A percentile compares a stretch with the other conserved stretches of the same genome.
phyloP scores from a whole-genome alignment of 2,888 invertebrate species.

The Mimumesa dahlbomi region DNA sequence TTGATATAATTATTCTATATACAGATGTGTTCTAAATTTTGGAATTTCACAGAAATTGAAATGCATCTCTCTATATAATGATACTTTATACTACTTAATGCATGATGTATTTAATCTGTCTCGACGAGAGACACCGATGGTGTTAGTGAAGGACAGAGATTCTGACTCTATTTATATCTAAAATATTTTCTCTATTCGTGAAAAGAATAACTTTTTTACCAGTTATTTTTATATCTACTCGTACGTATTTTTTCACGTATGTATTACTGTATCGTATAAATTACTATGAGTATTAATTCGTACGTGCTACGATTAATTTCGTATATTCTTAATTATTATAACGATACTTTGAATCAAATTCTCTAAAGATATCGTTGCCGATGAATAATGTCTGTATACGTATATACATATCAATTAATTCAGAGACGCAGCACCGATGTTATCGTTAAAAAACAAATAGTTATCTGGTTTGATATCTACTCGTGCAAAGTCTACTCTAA shows the following conservation, averaged over 20 bases:
- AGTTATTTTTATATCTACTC: constrained; percentile 28
- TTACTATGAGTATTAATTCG: no score
- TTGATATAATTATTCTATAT: no score
- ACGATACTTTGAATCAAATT: not conserved
- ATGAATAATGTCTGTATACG: constrained; percentile 14
- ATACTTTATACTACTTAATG: not conserved
- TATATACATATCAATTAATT: constrained; percentile 35
- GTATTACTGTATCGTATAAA: no score
- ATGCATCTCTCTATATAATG: no score
- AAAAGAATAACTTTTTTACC: constrained; percentile 12
- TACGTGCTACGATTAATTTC: constrained; percentile 13
- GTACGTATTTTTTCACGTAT: no score
- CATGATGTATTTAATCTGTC: not conserved
- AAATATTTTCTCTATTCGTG: constrained; percentile 17
- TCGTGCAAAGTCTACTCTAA: constrained; percentile 56
- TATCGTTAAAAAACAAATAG: not conserved
- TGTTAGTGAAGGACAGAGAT: no score
- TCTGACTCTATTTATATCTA: no score
- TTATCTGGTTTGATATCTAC: not conserved
- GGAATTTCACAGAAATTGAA: no score
- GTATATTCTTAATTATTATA: constrained; percentile 2
- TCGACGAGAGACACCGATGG: constrained; percentile 2
- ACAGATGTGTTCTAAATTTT: no score
- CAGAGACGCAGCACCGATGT: not conserved
- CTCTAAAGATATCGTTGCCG: not conserved